Evolutionary conservation across 1,140 invertebrate genomes (phyloP), one percentile per base, ranked within the genome.

Genomic region (Drosophila ironensis): DNA sequence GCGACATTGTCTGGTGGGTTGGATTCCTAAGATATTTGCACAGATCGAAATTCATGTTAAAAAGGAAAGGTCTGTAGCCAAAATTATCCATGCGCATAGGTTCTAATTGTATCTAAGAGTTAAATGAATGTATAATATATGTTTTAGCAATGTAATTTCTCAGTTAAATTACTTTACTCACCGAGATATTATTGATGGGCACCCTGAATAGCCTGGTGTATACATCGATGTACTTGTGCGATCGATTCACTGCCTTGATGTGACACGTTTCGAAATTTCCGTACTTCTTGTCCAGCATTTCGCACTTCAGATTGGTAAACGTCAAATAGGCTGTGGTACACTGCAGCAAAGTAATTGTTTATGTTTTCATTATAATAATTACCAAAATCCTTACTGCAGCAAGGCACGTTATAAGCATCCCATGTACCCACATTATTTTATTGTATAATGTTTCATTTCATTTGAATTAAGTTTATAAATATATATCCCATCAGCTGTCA

Each of bases 191-290:
- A 3, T 28, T 2, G 1, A 72, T 2, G 1, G 69, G 68, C 9
- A 48, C 0, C n/a, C n/a, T 8, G 8, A 16, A 19, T 1, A 72
- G 1, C 11, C 22, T 54, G 0, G n/a, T 7, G 22, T 54, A 8
- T 2, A 72, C n/a, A 4, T 53, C 30, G 1, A 72, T 37, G 6
- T 72, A 72, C 16, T 72, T 72, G 37, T 72, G 70, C 0, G 59
- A 57, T 3, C 70, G 69, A 57, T 72, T 72, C 0, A 72, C 70
- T 1, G 71, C 70, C 19, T 59, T 73, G 5, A 73, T 73, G 2
- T n/a, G 17, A 28, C 70, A 73, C 2, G 27, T 27, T 2, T 45
- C 14, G 8, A 48, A 73, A 0, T 38, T 24, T 7, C n/a, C 3
- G 6, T 28, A 52, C 2, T 19, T 33, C 1, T 3, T 27, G 27